Conservation (phyloP, 2,888 invertebrate species). For the Barypeithes pellucidus region DNA sequence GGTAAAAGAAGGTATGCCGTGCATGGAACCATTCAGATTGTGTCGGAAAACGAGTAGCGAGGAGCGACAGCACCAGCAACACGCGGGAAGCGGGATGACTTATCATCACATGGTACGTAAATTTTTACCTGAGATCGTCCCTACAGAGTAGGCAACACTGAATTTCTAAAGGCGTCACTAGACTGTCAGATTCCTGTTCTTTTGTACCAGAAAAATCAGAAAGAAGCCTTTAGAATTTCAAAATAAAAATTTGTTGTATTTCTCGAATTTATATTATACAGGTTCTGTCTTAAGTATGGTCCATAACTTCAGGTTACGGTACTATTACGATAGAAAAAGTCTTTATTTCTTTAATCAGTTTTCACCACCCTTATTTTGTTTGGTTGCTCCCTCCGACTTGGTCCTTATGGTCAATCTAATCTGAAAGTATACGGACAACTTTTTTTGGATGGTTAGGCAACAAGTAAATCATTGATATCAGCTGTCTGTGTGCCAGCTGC, state of each 20-base stretch:
- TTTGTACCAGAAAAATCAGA: no score
- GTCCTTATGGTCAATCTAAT: not conserved
- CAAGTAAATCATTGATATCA: not conserved
- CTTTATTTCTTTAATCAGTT: no score
- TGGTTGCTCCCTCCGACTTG: no score
- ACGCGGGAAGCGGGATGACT: conserved; percentile 32
- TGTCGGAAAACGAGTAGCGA: conserved; percentile 50
- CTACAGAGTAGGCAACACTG: conserved; percentile 20
- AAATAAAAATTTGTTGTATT: no score
- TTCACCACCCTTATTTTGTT: no score
- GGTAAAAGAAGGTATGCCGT: conserved; percentile 32
- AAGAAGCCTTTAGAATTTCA: no score
- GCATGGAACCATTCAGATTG: conserved; percentile 35
- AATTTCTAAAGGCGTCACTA: not conserved
- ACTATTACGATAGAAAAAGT: no score
- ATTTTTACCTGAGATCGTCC: not conserved
- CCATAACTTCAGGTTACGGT: no score
- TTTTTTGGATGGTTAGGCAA: not conserved
- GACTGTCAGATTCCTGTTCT: no score
- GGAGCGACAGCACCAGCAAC: conserved; percentile 34
- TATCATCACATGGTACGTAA: conserved; percentile 31
- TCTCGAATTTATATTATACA: no score
- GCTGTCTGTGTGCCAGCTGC: no score
- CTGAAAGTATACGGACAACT: not conserved
- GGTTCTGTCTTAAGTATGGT: no score